Conservation (phyloP, 2,888 invertebrate species). For the Leucophora obtusa region DNA sequence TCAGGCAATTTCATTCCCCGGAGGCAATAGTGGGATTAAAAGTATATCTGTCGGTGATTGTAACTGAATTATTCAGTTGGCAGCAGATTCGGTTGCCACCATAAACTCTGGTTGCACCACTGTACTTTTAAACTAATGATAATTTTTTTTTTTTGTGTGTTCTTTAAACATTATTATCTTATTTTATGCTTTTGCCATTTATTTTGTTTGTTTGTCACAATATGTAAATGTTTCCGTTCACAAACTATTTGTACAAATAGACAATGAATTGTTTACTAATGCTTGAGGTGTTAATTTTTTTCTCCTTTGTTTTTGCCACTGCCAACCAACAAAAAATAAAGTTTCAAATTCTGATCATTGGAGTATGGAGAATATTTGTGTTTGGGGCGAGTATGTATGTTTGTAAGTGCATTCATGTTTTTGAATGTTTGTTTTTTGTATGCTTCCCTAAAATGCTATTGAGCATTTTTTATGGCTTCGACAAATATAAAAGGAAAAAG, state of each 20-base stretch:
- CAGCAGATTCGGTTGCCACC: too few relatives aligned
- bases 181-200: slow-evolving; percentile 12
- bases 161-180: slow-evolving; percentile 44
- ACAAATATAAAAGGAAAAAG: slow-evolving; percentile 25
- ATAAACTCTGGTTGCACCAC: not conserved
- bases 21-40: too few relatives aligned
- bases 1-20: too few relatives aligned
- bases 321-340: slow-evolving; percentile 46
- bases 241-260: slow-evolving; percentile 62
- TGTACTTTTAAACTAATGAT: slow-evolving; percentile 38
- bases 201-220: slow-evolving; percentile 17
- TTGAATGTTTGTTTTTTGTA: slow-evolving; percentile 13
- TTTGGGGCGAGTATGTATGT: not conserved
- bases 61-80: too few relatives aligned
- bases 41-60: too few relatives aligned
- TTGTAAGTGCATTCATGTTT: not conserved
- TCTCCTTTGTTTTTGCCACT: slow-evolving; percentile 15
- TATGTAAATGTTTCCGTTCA: slow-evolving; percentile 62
- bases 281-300: slow-evolving; percentile 58
- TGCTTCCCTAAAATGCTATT: slow-evolving; percentile 35
- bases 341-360: slow-evolving; percentile 47
- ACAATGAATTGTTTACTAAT: slow-evolving; percentile 60
- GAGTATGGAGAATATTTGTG: slow-evolving; percentile 15
- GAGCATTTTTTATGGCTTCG: slow-evolving; percentile 45
- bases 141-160: slow-evolving; percentile 3